A percentile compares a stretch with the other conserved stretches of the same genome.
These are phyloP conservation scores for Chlamydotis undulata DNA, from an alignment of 2,113 vertebrate genomes.

Conservation along the genomic window DNA sequence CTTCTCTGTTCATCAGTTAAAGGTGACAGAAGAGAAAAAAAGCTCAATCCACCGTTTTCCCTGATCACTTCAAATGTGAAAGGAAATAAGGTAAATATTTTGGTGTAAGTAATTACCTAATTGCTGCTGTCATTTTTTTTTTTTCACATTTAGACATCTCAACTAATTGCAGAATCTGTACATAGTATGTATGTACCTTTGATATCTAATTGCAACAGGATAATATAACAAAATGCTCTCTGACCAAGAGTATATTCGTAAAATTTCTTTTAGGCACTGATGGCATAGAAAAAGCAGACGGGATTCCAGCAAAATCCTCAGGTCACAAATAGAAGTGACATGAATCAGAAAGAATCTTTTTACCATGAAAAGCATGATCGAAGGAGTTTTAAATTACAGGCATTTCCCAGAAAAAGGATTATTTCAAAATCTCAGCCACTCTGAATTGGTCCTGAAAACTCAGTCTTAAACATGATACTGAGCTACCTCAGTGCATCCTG, in stretches of 20 bases:
- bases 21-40: not conserved
- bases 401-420: not conserved
- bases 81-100: not conserved
- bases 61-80: not conserved
- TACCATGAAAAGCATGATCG: not conserved
- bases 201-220: not conserved
- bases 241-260: not conserved
- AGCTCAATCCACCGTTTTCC: not conserved
- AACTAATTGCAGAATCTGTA: not conserved
- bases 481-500: not conserved
- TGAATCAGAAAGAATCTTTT: not conserved
- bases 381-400: not conserved
- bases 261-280: not conserved
- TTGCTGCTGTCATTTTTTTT: not conserved
- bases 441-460: not conserved
- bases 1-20: not conserved
- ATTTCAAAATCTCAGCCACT: not conserved
- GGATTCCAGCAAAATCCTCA: conserved; percentile 6
- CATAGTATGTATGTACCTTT: not conserved
- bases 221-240: not conserved
- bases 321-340: not conserved
- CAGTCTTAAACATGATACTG: not conserved
- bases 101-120: not conserved
- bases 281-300: not conserved
- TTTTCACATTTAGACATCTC: not conserved